Percentiles rank a stretch among this genome's conserved stretches.
phyloP scores from a whole-genome alignment of 2,113 vertebrate species.

The Puma concolor region DNA sequence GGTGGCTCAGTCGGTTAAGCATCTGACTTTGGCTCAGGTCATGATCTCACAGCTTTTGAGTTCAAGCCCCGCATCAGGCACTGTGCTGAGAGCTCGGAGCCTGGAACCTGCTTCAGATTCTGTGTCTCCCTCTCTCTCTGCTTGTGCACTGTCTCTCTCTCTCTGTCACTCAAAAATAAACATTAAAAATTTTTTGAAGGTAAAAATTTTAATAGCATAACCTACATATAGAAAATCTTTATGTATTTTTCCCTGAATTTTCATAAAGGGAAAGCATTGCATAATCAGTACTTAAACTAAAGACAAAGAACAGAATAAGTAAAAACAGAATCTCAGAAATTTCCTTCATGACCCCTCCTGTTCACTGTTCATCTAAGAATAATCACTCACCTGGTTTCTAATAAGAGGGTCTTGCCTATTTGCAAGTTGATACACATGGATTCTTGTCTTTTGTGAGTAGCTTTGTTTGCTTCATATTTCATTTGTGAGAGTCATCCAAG shows the following conservation, averaged over 20 bases:
- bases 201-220: not conserved
- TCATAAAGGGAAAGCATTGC: not conserved
- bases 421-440: not conserved
- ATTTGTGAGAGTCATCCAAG: not conserved
- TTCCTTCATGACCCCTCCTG: not conserved
- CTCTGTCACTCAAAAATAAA: too few relatives aligned
- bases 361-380: not conserved
- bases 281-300: not conserved
- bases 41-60: too few relatives aligned
- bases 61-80: too few relatives aligned
- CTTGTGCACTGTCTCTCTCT: too few relatives aligned
- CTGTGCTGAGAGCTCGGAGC: too few relatives aligned
- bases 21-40: too few relatives aligned
- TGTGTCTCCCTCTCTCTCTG: too few relatives aligned
- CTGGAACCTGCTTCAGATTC: too few relatives aligned
- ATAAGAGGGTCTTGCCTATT: not conserved
- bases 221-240: not conserved
- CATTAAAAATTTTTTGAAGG: too few relatives aligned
- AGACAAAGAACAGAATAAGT: not conserved
- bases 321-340: not conserved
- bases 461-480: not conserved
- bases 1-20: too few relatives aligned
- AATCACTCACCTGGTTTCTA: not conserved
- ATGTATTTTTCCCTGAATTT: not conserved
- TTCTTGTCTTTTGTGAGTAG: not conserved